A percentile compares a stretch with the other conserved stretches of the same genome.
Evolutionary conservation across 2,888 invertebrate genomes (phyloP).

Genomic region (Chymomyza procnemis): DNA sequence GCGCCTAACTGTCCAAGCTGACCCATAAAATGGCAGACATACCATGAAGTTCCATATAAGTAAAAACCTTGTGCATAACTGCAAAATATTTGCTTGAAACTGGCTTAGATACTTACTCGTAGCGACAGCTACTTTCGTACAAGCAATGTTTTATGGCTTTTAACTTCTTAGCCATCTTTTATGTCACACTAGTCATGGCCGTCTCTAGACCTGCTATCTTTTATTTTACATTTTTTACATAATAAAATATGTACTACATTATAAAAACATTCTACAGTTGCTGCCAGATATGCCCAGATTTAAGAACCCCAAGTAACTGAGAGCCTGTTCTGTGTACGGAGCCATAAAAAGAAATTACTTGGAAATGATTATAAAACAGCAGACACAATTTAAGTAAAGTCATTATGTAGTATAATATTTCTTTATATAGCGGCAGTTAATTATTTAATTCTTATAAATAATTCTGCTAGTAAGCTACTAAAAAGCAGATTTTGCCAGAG

Average conservation of each 20-base stretch:
- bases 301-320: neutral
- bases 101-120: neutral
- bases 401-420: neutral
- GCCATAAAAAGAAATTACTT: neutral
- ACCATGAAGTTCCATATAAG: neutral
- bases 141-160: neutral
- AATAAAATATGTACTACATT: neutral
- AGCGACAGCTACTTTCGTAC: neutral
- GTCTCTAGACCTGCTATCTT: neutral
- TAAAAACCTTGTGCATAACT: neutral
- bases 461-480: no score
- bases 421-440: no score
- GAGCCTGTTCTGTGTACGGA: neutral
- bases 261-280: neutral
- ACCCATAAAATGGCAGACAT: conserved; percentile 30
- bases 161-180: neutral
- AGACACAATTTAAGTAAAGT: neutral
- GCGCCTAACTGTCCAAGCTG: conserved; percentile 23
- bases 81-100: neutral
- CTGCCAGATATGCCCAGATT: no score
- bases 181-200: neutral
- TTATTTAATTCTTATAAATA: no score
- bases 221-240: neutral
- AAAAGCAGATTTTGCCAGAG: neutral
- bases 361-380: neutral